Percentiles rank a stretch among this genome's conserved stretches.
Evolutionary conservation across 2,113 vertebrate genomes (phyloP).

Genomic region (Oplegnathus fasciatus): DNA sequence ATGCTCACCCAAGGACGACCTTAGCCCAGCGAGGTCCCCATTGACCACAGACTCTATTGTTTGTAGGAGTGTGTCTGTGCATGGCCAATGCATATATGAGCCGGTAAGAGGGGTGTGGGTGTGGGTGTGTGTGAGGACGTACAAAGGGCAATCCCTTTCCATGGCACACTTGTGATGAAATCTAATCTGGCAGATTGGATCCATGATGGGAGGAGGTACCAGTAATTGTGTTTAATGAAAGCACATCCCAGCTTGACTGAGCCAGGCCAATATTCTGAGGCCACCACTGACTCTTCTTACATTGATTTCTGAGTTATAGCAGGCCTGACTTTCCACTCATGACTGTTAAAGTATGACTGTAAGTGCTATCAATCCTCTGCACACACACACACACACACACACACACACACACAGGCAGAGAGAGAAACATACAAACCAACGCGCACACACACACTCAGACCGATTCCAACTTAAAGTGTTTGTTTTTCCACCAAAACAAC

Average conservation of each 20-base stretch:
- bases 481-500: conserved; percentile 63
- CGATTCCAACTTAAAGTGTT: conserved; percentile 16
- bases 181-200: conserved; percentile 60
- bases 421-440: conserved; percentile 26
- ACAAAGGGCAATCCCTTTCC: conserved; percentile 54
- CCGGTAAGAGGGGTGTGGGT: conserved; percentile 13
- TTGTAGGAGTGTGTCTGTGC: conserved; percentile 45
- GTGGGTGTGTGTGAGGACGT: conserved; percentile 4
- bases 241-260: conserved; percentile 57
- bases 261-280: conserved; percentile 47
- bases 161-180: conserved; percentile 67
- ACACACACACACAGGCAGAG: conserved; percentile 2
- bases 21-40: conserved; percentile 51
- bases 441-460: conserved; percentile 10
- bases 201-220: conserved; percentile 58
- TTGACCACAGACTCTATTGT: conserved; percentile 69
- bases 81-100: conserved; percentile 67
- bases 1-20: conserved; percentile 65
- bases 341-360: conserved; percentile 48
- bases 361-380: conserved; percentile 52
- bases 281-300: conserved; percentile 59
- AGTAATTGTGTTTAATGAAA: conserved; percentile 72
- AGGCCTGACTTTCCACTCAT: conserved; percentile 61
- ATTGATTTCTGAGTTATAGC: conserved; percentile 72
- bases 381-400: not conserved